Conservation (phyloP, 2,113 vertebrate species). For the Boleophthalmus pectinirostris region DNA sequence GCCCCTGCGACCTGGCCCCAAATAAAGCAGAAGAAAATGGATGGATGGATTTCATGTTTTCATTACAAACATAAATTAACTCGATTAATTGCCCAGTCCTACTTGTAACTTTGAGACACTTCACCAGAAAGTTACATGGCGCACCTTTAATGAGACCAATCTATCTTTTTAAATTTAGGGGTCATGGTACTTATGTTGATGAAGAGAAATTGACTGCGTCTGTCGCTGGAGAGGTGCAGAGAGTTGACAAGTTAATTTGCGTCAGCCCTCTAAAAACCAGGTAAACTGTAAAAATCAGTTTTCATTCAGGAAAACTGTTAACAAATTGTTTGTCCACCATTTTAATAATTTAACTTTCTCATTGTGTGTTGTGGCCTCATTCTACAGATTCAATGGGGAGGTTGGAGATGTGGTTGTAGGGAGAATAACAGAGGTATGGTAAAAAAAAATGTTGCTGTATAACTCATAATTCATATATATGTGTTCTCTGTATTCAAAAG, state of each 20-base stretch:
- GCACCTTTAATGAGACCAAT: not conserved
- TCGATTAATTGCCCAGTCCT: no score
- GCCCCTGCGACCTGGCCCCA: no score
- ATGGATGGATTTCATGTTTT: no score
- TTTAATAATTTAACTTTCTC: not conserved
- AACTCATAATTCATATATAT: not conserved
- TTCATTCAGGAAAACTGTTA: not conserved
- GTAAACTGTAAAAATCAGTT: slow-evolving; percentile 52
- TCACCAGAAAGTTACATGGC: not conserved
- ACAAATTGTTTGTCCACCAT: not conserved
- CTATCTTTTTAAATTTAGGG: slow-evolving; percentile 73
- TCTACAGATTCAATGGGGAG: slow-evolving; percentile 90
- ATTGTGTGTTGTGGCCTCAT: slow-evolving; percentile 3
- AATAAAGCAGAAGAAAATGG: no score
- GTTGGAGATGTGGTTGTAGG: slow-evolving; percentile 96
- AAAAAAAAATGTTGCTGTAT: not conserved
- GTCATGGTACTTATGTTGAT: slow-evolving; percentile 95
- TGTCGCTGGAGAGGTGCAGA: slow-evolving; percentile 91
- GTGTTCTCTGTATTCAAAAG: slow-evolving; percentile 57
- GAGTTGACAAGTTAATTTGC: slow-evolving; percentile 95
- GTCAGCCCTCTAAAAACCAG: slow-evolving; percentile 90
- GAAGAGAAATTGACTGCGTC: slow-evolving; percentile 93
- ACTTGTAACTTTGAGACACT: not conserved
- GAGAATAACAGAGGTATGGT: slow-evolving; percentile 90
- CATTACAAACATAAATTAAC: no score